Conservation (phyloP, 2,797 vertebrate species). For the Ceryle rudis region DNA sequence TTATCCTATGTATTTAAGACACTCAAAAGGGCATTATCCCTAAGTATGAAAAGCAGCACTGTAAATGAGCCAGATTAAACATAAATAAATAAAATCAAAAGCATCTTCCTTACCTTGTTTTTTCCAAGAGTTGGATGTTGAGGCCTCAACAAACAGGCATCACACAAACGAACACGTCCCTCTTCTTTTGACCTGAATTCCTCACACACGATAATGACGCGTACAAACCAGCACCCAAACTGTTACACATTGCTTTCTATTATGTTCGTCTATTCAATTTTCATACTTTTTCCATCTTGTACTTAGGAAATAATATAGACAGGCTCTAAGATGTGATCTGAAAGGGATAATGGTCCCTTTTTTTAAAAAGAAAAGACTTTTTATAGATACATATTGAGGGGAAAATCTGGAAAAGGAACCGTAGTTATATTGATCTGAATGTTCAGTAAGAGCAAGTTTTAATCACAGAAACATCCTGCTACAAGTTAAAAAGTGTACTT, state of each 20-base stretch:
- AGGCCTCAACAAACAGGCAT: neutral
- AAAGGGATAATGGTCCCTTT: accelerated
- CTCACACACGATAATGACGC: neutral
- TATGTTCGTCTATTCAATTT: neutral
- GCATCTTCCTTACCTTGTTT: neutral
- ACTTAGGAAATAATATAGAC: neutral
- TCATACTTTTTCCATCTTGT: neutral
- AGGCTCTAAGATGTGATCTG: neutral
- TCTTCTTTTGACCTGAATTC: neutral
- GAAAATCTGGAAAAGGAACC: neutral
- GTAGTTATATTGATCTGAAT: neutral
- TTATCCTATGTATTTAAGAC: neutral
- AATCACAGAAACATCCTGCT: neutral
- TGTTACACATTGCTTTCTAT: neutral
- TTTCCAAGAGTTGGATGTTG: neutral
- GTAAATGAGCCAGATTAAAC: neutral
- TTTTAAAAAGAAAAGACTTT: neutral
- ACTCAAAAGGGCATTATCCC: accelerated
- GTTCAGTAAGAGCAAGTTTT: neutral
- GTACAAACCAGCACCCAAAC: neutral
- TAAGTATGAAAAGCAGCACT: neutral
- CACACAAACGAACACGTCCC: neutral
- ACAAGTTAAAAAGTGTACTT: neutral
- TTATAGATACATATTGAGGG: accelerated
- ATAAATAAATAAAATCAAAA: neutral